Base-by-base conservation (phyloP, 2,113 vertebrate species). In the Jaculus jaculus region DNA sequence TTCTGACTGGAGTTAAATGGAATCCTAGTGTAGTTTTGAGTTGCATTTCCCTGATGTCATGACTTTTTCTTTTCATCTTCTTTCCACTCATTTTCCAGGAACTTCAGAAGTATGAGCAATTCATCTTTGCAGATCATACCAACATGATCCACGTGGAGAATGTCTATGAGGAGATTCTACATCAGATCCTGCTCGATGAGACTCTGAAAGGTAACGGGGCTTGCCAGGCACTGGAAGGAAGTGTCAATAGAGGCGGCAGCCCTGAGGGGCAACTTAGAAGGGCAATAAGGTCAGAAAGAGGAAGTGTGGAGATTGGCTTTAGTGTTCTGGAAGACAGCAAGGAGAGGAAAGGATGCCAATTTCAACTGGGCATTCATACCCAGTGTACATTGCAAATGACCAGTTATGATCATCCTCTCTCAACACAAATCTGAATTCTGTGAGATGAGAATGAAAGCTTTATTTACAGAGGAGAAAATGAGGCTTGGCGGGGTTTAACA, bases 131-230 rank as follows among this genome's bases (percentile, higher is more conserved):
- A 0, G 99, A 99, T 84, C 98, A 99, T 91, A 96, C 98, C 32
- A 98, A 97, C 7, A 98, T 99, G 96, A 98, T 99, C 94, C 98
- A 99, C 2, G 98, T 99, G 15, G 99, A 99, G 95, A 99, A 99
- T 0, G 98, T 99, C 37, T 99, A 99, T 1, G 99, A 99, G 94
- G 98, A 98, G 94, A 98, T 99, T 97, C 97, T 99, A 8, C 94
- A 99, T 93, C 98, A 99, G 89, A 98, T 78, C 0, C 97, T 99
- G 95, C 98, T 99, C 60, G 97, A 98, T 89, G 99, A 99, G 92
- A 97, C 98, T 54, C 96, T 98, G 85, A 99, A 98, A 99, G 99
- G 99, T 99, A 97, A 96, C 96, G 72, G 82, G 75, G 7, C n/a
- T 85, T 66, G 3, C 60, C 83, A 30, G 30, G 42, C 58, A 2